Evolutionary conservation across 53 echinoderm and acorn worm species (phyloP), one percentile per base, ranked within the genome.

Genomic region (Crossaster papposus): DNA sequence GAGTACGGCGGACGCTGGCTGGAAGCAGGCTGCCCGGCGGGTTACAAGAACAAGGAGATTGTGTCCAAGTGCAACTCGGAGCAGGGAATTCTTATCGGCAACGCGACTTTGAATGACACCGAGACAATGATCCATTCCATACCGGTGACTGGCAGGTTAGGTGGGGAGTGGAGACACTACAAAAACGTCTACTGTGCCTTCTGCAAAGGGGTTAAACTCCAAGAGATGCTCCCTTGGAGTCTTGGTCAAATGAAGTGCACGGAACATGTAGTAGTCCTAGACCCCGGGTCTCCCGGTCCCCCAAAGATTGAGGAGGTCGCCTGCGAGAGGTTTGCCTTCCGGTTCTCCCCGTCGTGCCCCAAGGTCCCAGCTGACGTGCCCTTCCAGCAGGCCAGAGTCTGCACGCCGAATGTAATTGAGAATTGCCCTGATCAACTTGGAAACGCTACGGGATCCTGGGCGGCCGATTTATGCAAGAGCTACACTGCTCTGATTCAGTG

Each of bases 161-260:
- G 76, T 35, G 64, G 53, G 8, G 51, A 50, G 68, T 82, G 82
- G 82, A 68, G 71, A 23, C 82, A 90, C 64, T 90, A 83, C 77
- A 65, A 32, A 50, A 90, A 90, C n/a, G 50, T 90, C 50, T 83
- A 83, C 77, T 90, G 90, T 37, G 90, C 90, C 6, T 90, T 83
- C 77, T 90, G 90, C 37, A 62, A 33, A 3, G 77, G 90, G 3
- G 83, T 90, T 9, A 44, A 62, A 44, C 30, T 90, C 31, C 30
- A 76, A 17, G 83, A 90, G 1, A 76, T 90, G 78, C 38, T 64
- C n/a, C 83, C 90, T 12, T 90, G 90, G 90, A 75, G 64, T 73
- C 52, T 85, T 4, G 52, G 20, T 0, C 72, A 73, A 52, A 34
- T 33, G 9, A 3, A 51, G 28, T 85, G 85, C 35, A 85, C 8